Base-by-base conservation (phyloP, 2,888 invertebrate genomes). In the Netelia virgata region DNA sequence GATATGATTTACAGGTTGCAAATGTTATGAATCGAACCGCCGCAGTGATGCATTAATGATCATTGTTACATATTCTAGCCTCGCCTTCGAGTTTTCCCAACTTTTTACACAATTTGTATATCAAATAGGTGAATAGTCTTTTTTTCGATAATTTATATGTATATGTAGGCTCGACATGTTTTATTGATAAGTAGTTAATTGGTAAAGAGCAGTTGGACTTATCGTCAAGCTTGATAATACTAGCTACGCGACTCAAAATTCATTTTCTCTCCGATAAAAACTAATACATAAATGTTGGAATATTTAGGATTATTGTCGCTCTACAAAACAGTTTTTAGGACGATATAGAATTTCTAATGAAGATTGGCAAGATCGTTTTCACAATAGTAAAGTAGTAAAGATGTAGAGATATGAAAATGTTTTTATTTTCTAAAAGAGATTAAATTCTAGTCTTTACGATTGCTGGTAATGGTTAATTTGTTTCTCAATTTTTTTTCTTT, bases 231-330 rank as follows among this genome's bases (percentile, higher is more conserved):
- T 43, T 55, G 55, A 57, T 69, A 69, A 64, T 57, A 36, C 59
- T 83, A 69, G 47, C 61, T 78, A 74, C 53, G 61, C 74, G 57
- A 50, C 47, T n/a, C 16, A 36, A 50, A 74, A 41, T 43, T 41
- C 16, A 9, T 50, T 57, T 55, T 36, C 11, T 50, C 75, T 64
- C 70, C 59, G 63, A 55, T 53, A 28, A 61, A 72, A 77, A 66
- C 18, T 68, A 59, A 47, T 57, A 43, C 53, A 20, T 53, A 43
- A 77, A 10, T 69, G 41, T 59, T 36, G 61, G 59, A 74, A 53
- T 73, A 77, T 73, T 70, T 61, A 59, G 28, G 50, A 82, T 84
- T 84, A 84, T 84, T 84, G 84, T 84, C 84, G 64, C 53, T 53
- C 82, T 79, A 75, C 64, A 63, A 84, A 82, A 81, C 36, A 53